phyloP scores from a whole-genome alignment of 2,113 vertebrate species.

The Natator depressus region DNA sequence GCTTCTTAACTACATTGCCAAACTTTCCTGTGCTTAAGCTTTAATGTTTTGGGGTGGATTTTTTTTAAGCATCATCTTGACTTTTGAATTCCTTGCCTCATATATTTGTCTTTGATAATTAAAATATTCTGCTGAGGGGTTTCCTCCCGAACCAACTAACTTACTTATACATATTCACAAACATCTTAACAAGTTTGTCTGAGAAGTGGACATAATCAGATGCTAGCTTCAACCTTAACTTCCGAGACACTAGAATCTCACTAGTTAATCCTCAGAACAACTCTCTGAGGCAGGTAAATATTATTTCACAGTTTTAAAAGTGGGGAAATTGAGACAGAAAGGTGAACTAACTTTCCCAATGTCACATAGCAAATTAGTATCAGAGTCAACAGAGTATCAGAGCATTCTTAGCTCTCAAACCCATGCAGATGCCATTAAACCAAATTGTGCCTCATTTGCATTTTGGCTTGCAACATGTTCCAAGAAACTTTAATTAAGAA shows the following conservation, averaged over 20 bases:
- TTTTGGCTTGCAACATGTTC: neutral
- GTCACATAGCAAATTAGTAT: neutral
- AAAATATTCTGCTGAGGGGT: neutral
- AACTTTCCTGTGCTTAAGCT: neutral
- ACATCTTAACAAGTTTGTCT: neutral
- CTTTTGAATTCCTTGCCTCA: neutral
- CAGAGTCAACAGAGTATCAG: neutral
- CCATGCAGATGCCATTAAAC: neutral
- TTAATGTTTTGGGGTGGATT: neutral
- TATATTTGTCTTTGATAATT: neutral
- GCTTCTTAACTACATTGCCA: neutral
- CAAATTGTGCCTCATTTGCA: neutral
- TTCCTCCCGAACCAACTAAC: neutral
- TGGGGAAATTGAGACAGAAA: neutral
- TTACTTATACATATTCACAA: neutral
- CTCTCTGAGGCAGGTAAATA: neutral
- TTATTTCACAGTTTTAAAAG: neutral
- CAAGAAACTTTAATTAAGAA: neutral
- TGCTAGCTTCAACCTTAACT: neutral
- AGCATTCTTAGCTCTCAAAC: neutral
- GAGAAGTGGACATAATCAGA: neutral
- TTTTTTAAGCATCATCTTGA: neutral
- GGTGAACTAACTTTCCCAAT: neutral
- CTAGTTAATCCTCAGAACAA: neutral
- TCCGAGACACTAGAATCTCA: neutral